Evolutionary conservation across 1,140 invertebrate genomes (phyloP), one percentile per base, ranked within the genome.

Genomic region (Arion vulgaris): DNA sequence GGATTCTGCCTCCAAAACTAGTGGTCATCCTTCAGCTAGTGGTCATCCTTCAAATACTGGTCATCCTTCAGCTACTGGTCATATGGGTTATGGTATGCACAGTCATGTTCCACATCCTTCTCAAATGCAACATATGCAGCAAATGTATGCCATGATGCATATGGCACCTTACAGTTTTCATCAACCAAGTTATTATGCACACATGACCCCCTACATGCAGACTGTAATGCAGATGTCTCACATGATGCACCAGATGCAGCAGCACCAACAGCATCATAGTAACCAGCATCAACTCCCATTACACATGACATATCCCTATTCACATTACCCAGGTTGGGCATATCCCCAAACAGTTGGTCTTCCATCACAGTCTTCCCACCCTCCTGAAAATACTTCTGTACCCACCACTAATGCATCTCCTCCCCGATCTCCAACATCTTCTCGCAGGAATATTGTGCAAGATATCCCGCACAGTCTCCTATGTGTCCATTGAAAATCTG

Each of bases 171-270:
- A 71, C 41, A 57, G 78, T 28, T 80, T 28, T 36, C 78, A 80
- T 34, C 78, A 39, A 23, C 69, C 69, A 28, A 57, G n/a, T 26
- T 81, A 81, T 41, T 57, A 81, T 69, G 45, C 68, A 19, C 69
- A 81, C 36, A 51, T 45, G 80, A 36, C 69, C 26, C 45, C 69
- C 7, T 73, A 73, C 51, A 73, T 73, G 69, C 69, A 72, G 49
- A n/a, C n/a, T 26, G 74, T 81, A 71, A 74, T 74, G 76, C 76
- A 78, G 45, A 81, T 81, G 80, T 81, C 69, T 26, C 80, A 81
- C 23, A 53, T 81, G 32, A 57, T 81, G 41, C 80, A 81, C 39
- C 80, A 81, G 36, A 45, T 80, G 78, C 78, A 80, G 23, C 78
- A 80, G 15, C 36, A 66, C 15, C 77, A 79, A 36, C 78, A 80